Percentiles rank a stretch among this genome's conserved stretches.
Evolutionary conservation across 92 coral and sea anemone genomes (phyloP).

Genomic region (Pocillopora meandrina): DNA sequence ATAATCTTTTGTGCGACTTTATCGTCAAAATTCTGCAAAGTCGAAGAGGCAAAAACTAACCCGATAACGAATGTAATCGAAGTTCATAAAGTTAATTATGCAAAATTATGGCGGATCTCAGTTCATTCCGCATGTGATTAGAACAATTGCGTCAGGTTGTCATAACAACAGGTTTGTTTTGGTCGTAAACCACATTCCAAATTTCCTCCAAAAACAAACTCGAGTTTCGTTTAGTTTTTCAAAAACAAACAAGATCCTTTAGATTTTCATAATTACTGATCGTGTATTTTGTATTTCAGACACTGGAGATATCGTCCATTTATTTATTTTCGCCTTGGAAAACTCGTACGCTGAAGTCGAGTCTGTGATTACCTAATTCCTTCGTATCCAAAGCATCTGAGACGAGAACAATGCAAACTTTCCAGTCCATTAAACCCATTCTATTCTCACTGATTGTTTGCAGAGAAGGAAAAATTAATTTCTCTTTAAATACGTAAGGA

Average conservation of each 20-base stretch:
- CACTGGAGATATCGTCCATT: background rate
- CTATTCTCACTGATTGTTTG: slow-evolving; percentile 5
- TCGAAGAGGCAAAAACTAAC: slow-evolving; percentile 3
- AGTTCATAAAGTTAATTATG: slow-evolving; percentile 55
- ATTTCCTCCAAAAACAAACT: slow-evolving; percentile 29
- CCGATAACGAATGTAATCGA: slow-evolving; percentile 5
- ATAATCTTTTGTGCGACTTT: background rate
- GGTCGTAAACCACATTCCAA: slow-evolving; percentile 50
- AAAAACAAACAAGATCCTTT: slow-evolving; percentile 33
- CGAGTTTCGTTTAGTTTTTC: slow-evolving; percentile 19
- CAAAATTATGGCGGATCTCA: slow-evolving; percentile 37
- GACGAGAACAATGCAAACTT: slow-evolving; percentile 47
- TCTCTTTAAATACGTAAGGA: slow-evolving; percentile 16
- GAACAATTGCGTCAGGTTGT: slow-evolving; percentile 79
- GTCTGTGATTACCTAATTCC: slow-evolving; percentile 41
- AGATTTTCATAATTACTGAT: background rate
- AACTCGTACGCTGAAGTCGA: background rate
- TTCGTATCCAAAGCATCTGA: slow-evolving; percentile 22
- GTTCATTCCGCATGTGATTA: slow-evolving; percentile 33
- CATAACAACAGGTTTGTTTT: slow-evolving; percentile 70
- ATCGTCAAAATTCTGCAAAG: background rate
- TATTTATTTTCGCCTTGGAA: background rate
- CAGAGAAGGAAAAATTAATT: slow-evolving; percentile 12
- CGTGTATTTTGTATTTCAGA: background rate
- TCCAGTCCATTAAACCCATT: slow-evolving; percentile 53